A percentile compares a stretch with the other conserved stretches of the same genome.
Evolutionary conservation across 2,797 vertebrate genomes (phyloP).

Genomic region (Delichon dasypus): DNA sequence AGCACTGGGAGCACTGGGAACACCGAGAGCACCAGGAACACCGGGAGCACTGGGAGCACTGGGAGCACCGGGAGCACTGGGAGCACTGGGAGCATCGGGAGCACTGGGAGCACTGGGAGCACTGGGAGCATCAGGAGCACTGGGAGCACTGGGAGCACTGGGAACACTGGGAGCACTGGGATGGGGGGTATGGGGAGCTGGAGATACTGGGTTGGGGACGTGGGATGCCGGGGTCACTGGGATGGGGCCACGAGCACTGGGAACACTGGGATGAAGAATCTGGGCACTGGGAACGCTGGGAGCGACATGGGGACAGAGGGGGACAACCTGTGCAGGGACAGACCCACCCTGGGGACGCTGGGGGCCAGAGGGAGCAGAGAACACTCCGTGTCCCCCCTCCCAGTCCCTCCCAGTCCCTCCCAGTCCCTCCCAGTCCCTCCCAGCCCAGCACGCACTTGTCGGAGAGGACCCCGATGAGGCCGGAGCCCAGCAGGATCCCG

Average conservation of each 20-base stretch:
- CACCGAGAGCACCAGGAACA: not conserved
- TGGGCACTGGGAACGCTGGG: not conserved
- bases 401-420: not conserved
- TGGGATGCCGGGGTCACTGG: not conserved
- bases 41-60: not conserved
- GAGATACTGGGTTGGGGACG: too few relatives aligned
- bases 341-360: too few relatives aligned
- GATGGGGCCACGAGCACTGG: not conserved
- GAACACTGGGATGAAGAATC: not conserved
- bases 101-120: not conserved
- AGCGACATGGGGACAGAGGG: not conserved
- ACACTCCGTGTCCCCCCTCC: accelerated
- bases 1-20: not conserved
- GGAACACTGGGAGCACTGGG: too few relatives aligned
- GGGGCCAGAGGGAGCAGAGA: too few relatives aligned
- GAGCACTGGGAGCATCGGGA: not conserved
- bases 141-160: too few relatives aligned
- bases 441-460: conserved; percentile 76
- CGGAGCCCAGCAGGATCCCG: conserved; percentile 83
- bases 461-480: conserved; percentile 79
- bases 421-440: not conserved
- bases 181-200: too few relatives aligned
- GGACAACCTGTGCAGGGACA: too few relatives aligned
- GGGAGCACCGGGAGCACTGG: not conserved
- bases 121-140: too few relatives aligned